A percentile compares a stretch with the other conserved stretches of the same genome.
These are phyloP conservation scores for Epinephelus fuscoguttatus DNA, from an alignment of 2,113 vertebrate species.

Conservation along the genomic window DNA sequence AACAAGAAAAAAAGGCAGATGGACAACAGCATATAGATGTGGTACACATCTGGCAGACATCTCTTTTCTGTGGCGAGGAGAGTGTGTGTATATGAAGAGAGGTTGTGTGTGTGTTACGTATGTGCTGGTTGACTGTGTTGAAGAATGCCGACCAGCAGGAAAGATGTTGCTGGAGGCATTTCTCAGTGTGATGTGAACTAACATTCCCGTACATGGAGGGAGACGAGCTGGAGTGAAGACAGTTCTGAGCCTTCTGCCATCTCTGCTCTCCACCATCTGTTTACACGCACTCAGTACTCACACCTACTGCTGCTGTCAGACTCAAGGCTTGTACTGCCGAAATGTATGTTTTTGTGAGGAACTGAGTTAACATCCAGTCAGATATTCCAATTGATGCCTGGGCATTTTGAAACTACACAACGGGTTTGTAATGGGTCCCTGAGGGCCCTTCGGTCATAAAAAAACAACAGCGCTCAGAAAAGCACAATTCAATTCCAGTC, in stretches of 20 bases:
- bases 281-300: slow-evolving; percentile 48
- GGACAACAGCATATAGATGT: slow-evolving; percentile 18
- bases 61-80: slow-evolving; percentile 2
- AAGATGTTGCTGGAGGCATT: slow-evolving; percentile 62
- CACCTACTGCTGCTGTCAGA: slow-evolving; percentile 58
- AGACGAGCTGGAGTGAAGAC: slow-evolving; percentile 60
- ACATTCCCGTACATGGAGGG: slow-evolving; percentile 46
- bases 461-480: slow-evolving; percentile 26
- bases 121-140: slow-evolving; percentile 29
- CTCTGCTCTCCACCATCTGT: slow-evolving; percentile 58
- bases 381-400: slow-evolving; percentile 62
- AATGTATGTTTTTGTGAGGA: slow-evolving; percentile 47
- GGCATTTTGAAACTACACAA: slow-evolving; percentile 57
- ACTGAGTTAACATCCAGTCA: slow-evolving; percentile 49
- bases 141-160: slow-evolving; percentile 60
- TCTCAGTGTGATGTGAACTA: slow-evolving; percentile 69
- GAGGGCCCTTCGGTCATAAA: slow-evolving; percentile 46
- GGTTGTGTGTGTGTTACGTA: neutral
- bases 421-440: slow-evolving; percentile 58
- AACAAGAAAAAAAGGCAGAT: slow-evolving; percentile 15
- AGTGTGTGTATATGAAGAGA: neutral
- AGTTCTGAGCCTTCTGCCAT: slow-evolving; percentile 54
- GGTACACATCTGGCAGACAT: slow-evolving; percentile 19
- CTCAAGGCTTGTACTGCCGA: slow-evolving; percentile 29
- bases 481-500: slow-evolving; percentile 50